Evolutionary conservation across 2,113 vertebrate genomes (phyloP), one percentile per base, ranked within the genome.

Genomic region (Pterocles orientalis): DNA sequence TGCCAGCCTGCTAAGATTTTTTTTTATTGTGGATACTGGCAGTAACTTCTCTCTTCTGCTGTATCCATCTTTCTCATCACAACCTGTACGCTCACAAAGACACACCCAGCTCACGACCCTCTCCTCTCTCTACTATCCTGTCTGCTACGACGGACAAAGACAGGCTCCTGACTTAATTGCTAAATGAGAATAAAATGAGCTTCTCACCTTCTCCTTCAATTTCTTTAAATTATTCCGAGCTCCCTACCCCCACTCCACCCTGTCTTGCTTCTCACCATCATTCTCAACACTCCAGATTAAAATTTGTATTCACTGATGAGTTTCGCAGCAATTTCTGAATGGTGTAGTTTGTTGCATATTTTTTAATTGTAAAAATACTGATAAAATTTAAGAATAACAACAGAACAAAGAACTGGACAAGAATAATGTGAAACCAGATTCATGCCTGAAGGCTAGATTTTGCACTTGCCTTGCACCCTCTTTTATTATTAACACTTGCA

Each of bases 401-500:
- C 72, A 79, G 82, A 93, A 78, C 61, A 88, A 90, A 73, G 64
- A 80, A 66, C 18, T 9, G 51, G 34, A 60, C 69, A 64, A 75
- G 43, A 86, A 71, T 72, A 47, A 51, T 7, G 21, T 88, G 65
- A 78, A 86, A 88, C 56, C 60, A 81, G 79, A 92, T 51, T 83
- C 26, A 78, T 48, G 86, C 80, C 90, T 36, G 34, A 48, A 85
- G 94, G 86, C 75, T 64, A 57, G 53, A 78, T 75, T 78, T 80
- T 41, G 53, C 69, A 66, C 65, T 88, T 96, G 88, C 80, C 48
- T 88, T 60, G 60, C 80, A 81, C 48, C 31, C 72, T 48, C n/a
- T 31, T 82, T 82, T 92, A 75, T 81, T 88, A 73, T 56, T 80
- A 95, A 72, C 69, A 57, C 57, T 92, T 91, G 86, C 72, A 92